Evolutionary conservation across 2,113 vertebrate genomes (phyloP).

Genomic region (Xyrauchen texanus): DNA sequence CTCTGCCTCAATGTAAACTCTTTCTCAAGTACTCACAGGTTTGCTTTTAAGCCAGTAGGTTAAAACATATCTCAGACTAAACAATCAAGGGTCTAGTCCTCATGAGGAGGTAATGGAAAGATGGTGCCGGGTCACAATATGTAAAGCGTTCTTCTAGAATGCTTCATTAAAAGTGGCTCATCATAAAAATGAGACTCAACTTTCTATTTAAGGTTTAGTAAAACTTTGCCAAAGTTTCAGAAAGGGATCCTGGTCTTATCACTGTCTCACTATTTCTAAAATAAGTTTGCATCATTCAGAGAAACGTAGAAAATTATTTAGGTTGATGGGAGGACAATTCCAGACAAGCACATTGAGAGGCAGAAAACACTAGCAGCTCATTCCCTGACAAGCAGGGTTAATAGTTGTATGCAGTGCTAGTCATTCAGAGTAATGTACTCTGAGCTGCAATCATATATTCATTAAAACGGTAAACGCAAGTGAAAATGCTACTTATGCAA

Average conservation of each 20-base stretch:
- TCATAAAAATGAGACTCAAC: background rate
- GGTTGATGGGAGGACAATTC: background rate
- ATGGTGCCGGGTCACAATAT: slow-evolving; percentile 7
- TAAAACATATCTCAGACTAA: slow-evolving; percentile 13
- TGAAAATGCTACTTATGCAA: background rate
- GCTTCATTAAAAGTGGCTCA: background rate
- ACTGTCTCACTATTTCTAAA: background rate
- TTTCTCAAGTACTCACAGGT: background rate
- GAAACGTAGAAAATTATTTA: slow-evolving; percentile 31
- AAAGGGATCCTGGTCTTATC: background rate
- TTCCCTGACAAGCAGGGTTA: slow-evolving; percentile 10
- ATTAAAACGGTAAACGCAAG: too few relatives aligned
- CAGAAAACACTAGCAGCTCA: slow-evolving; percentile 6
- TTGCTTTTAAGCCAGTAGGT: slow-evolving; percentile 12
- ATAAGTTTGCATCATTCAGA: slow-evolving; percentile 19
- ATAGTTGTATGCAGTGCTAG: background rate
- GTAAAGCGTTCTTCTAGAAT: background rate
- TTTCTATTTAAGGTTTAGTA: background rate
- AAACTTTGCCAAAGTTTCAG: too few relatives aligned
- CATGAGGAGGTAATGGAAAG: slow-evolving; percentile 8
- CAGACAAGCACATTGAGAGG: slow-evolving; percentile 16
- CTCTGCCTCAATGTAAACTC: background rate
- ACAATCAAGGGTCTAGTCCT: background rate
- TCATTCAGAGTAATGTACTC: too few relatives aligned
- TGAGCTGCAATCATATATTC: too few relatives aligned